Percentiles rank a stretch among this genome's conserved stretches.
Evolutionary conservation across 2,113 vertebrate genomes (phyloP).

Genomic region (Pseudopipra pipra): DNA sequence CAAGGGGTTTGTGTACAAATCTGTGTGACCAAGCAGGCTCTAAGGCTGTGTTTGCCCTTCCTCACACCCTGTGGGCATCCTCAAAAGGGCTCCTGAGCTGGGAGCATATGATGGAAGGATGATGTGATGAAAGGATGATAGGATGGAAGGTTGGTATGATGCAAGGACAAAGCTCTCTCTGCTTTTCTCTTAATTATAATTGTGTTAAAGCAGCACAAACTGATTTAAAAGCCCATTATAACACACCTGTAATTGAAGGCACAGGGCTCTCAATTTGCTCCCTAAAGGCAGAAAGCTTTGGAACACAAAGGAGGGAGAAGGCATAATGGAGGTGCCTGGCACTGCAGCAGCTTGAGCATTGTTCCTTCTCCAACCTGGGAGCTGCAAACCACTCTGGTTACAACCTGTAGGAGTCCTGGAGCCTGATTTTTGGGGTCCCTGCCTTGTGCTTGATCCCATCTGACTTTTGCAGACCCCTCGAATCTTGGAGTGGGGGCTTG

Average conservation of each 20-base stretch:
- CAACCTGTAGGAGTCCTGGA: not conserved
- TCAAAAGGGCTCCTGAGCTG: not conserved
- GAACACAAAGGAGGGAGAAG: not conserved
- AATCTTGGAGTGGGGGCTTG: fast-evolving
- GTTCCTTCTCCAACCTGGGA: not conserved
- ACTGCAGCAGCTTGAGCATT: not conserved
- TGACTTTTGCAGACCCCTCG: fast-evolving
- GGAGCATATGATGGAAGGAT: not conserved
- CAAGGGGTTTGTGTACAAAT: not conserved
- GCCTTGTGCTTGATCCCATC: fast-evolving
- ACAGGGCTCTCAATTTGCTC: not conserved
- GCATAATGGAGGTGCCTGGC: not conserved
- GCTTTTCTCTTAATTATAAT: not conserved
- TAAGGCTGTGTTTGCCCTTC: not conserved
- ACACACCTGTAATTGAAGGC: not conserved
- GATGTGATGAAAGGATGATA: not conserved
- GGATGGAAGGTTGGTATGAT: not conserved
- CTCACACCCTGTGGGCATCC: not conserved
- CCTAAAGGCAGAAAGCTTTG: not conserved
- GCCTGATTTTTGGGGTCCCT: fast-evolving
- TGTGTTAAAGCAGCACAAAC: not conserved
- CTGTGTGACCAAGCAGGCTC: fast-evolving
- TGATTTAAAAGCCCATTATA: conserved; percentile 17
- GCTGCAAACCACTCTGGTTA: not conserved
- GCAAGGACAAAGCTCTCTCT: not conserved